Evolutionary conservation across 1,140 invertebrate species (phyloP), one percentile per base, ranked within the genome.

Genomic region (Dolichoris vasculosae): DNA sequence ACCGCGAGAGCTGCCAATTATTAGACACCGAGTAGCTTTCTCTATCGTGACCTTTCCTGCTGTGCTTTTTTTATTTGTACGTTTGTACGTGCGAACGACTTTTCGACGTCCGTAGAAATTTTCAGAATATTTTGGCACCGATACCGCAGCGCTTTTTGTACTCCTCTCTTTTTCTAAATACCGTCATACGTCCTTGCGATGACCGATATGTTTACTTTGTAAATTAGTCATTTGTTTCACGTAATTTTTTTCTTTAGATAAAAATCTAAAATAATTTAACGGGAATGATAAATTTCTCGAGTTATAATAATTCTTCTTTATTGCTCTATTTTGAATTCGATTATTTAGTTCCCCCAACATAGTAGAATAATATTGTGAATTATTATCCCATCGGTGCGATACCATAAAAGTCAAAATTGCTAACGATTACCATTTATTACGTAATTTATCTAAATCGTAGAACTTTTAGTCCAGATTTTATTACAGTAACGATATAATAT

Each of bases 21-120:
- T 79, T 79, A 79, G 77, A n/a, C 20, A 55, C 59, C 40, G 17
- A 35, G 32, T 23, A 77, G 76, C 35, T 78, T 78, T 80, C 69
- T 48, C 81, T 82, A 84, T 84, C 83, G 83, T 71, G 83, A 84
- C 69, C 76, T 75, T 83, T 84, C 71, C 75, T 35, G 78, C 77
- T 82, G 63, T 38, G 63, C 51, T 86, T 51, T 81, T 79, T 51
- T 51, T 81, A 48, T 84, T 73, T 55, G 40, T 48, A 15, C 63
- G 71, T 40, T n/a, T 11, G 63, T 38, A 48, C 55, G 46, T 64
- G 26, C 30, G 9, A 17, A 26, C 43, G 63, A 35, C 40, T 77
- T 67, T n/a, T 40, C 30, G 26, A 46, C 13, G 81, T 20, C 6
- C 51, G 30, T 59, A 71, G 76, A 69, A 38, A 51, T 83, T 83